Base-by-base conservation (phyloP, 1,140 invertebrate genomes). In the Myzus persicae region DNA sequence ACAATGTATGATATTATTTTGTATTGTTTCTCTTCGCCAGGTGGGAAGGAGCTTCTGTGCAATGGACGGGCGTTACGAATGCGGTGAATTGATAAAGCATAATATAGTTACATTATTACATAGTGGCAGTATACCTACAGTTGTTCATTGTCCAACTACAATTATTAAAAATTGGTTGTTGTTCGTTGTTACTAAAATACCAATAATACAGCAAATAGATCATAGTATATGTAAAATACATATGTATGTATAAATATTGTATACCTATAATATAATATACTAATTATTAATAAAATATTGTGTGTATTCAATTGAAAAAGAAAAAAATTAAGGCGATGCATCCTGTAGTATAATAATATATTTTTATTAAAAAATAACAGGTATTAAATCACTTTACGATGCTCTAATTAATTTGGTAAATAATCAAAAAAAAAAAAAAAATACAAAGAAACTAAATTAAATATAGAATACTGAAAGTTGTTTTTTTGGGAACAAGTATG, bases 311-410 rank as follows among this genome's bases (percentile, higher is more conserved):
- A 76, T 76, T 82, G 40, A 24, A 87, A 46, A 44, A n/a, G 1
- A 36, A 26, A 20, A 88, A 48, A n/a, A 76, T 76, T n/a, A 59
- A 92, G 38, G 38, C 90, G 24, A 48, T 40, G 44, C 20, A 31
- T 82, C 90, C 90, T 46, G 44, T 93, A 93, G 51, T 93, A 85
- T 93, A 85, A 93, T 93, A 93, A 93, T 93, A 92, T 92, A 85
- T 84, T 93, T 93, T 93, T 93, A 93, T 93, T 93, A 81, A 93
- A 93, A 93, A 93, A 93, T 93, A 93, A 93, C 91, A 93, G 91
- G 91, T 93, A 93, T 93, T 93, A 93, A 93, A 93, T 93, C 36
- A 84, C 26, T 93, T 84, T 85, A 42, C 26, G 91, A 85, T 40
- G 81, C 91, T 92, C 67, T 92, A 92, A 48, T 54, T 46, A 92